Conservation (phyloP, 2,888 invertebrate genomes). For the Trilocha varians region DNA sequence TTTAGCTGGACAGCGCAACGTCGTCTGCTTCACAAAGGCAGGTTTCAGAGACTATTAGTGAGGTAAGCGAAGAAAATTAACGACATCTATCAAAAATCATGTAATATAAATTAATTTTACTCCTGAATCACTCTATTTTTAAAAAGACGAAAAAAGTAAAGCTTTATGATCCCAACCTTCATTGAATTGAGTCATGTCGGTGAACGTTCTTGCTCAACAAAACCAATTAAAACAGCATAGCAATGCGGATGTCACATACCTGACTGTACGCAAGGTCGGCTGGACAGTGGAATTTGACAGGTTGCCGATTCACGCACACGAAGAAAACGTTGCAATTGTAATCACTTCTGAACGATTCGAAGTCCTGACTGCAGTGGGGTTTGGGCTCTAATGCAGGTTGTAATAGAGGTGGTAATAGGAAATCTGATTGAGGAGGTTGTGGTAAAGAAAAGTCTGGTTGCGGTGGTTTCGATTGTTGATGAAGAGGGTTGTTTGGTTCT, state of each 20-base stretch:
- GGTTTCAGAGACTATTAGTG: too few species aligned
- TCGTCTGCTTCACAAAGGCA: too few species aligned
- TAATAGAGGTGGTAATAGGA: slow-evolving; percentile 1
- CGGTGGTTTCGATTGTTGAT: background rate
- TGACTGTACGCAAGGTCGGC: slow-evolving; percentile 74
- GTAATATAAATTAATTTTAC: too few species aligned
- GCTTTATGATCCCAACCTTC: background rate
- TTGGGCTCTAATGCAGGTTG: slow-evolving; percentile 4
- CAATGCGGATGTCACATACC: slow-evolving; percentile 40
- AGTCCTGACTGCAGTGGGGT: slow-evolving; percentile 65
- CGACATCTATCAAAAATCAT: too few species aligned
- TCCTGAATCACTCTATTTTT: too few species aligned
- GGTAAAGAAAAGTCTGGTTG: slow-evolving; percentile 12
- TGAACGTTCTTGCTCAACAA: slow-evolving; percentile 12
- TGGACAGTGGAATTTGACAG: slow-evolving; percentile 77
- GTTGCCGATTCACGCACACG: slow-evolving; percentile 73
- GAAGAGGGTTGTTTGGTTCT: background rate
- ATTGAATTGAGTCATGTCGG: slow-evolving; percentile 3
- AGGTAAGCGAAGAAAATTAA: too few species aligned
- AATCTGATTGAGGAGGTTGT: background rate
- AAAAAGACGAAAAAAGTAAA: background rate
- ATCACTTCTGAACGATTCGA: slow-evolving; percentile 75
- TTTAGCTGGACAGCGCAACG: too few species aligned
- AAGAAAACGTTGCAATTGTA: slow-evolving; percentile 77
- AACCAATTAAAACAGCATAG: slow-evolving; percentile 6